Evolutionary conservation across 2,113 vertebrate species (phyloP).

Genomic region (Vicugna pacos): DNA sequence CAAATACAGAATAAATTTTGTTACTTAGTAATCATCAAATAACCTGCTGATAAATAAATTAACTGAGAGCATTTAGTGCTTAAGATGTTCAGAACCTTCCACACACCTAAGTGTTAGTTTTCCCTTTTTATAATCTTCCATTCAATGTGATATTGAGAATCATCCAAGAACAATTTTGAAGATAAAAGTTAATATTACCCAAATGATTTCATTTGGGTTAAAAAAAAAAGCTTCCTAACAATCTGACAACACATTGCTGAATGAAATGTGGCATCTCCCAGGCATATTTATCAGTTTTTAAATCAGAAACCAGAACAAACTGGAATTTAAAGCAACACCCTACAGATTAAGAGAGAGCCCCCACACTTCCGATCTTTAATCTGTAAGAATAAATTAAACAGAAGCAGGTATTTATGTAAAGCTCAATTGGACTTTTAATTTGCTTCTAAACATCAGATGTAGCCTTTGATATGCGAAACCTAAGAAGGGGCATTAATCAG

Average conservation of each 20-base stretch:
- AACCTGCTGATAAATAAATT: not conserved
- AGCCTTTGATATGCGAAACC: slow-evolving; percentile 57
- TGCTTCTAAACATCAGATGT: slow-evolving; percentile 47
- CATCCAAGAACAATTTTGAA: slow-evolving; percentile 53
- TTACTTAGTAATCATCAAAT: not conserved
- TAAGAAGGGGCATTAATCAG: slow-evolving; percentile 1
- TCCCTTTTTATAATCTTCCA: not conserved
- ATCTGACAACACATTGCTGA: too few relatives aligned
- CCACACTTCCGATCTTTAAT: slow-evolving; percentile 3
- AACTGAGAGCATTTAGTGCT: not conserved
- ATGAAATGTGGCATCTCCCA: slow-evolving; percentile 65
- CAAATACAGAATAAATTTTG: not conserved
- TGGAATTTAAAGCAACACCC: slow-evolving; percentile 52
- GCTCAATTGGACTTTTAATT: slow-evolving; percentile 65
- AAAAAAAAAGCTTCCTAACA: too few relatives aligned
- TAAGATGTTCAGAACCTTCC: not conserved
- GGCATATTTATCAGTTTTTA: slow-evolving; percentile 63
- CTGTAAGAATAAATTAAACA: slow-evolving; percentile 42
- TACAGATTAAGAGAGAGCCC: not conserved
- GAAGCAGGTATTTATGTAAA: slow-evolving; percentile 49
- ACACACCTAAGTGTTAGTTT: not conserved
- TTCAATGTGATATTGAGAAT: not conserved
- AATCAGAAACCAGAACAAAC: slow-evolving; percentile 40
- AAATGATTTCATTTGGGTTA: slow-evolving; percentile 61
- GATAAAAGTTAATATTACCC: slow-evolving; percentile 61